Evolutionary conservation across 2,797 vertebrate genomes (phyloP), one percentile per base, ranked within the genome.

Genomic region (Scolopax bukidnonensis): DNA sequence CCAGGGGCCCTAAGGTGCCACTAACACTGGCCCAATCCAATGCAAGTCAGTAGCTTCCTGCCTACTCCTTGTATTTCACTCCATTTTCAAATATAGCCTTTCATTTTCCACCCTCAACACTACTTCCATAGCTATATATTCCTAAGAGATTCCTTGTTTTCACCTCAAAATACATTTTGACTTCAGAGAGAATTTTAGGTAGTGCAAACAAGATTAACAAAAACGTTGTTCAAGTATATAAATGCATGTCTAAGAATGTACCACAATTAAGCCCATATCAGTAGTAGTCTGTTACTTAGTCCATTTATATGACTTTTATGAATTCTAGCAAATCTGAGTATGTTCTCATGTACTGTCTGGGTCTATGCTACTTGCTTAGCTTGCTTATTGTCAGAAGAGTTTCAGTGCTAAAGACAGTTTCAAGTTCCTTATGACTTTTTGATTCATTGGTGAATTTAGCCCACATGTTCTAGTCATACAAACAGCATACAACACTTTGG

Each of bases 21-120:
- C 20, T n/a, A n/a, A 79, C 16, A 11, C 21, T 8, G 12, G 16
- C n/a, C 20, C n/a, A 59, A 15, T 1, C 4, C 23, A 1, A 0
- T 2, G 20, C 16, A n/a, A 20, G 12, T 32, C 67, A 77, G 15
- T 21, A 45, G 8, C 32, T 56, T 60, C 41, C 33, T 12, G 2
- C 10, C 38, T 33, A 3, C 15, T 70, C 12, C 20, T 18, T 21
- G 28, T 53, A 1, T 50, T 70, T 33, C 57, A 80, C 6, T 33
- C 47, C 14, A 3, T 20, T 84, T 65, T 30, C 33, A 76, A 59
- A 59, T 1, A 51, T 13, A 54, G 20, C 32, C 19, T 68, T 57
- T 60, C 10, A 17, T 69, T 51, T 83, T 59, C 32, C 36, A 24
- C 28, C 7, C 15, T 56, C 36, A 51, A 8, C n/a, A 12, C 5